Conservation (phyloP, 1,140 invertebrate genomes). For the Asbolus verrucosus region DNA sequence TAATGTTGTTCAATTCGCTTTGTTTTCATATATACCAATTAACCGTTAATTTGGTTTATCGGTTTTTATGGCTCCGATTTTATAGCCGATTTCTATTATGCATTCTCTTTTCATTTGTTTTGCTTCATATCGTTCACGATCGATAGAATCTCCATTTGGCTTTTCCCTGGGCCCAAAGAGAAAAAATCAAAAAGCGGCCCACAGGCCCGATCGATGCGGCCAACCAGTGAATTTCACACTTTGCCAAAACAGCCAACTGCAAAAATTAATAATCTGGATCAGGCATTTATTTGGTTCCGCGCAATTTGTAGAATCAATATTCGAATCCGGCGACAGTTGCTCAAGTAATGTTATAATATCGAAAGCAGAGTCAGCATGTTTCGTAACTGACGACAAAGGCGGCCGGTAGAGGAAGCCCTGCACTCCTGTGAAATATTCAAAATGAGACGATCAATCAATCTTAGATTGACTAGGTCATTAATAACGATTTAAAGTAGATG, state of each 20-base stretch:
- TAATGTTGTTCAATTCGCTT: too few relatives aligned
- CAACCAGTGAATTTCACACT: too few relatives aligned
- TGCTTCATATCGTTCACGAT: too few relatives aligned
- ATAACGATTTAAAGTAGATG: conserved; percentile 29
- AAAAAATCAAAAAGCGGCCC: too few relatives aligned
- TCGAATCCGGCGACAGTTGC: background rate
- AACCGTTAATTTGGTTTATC: too few relatives aligned
- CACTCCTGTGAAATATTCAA: conserved; percentile 20
- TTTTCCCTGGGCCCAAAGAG: too few relatives aligned
- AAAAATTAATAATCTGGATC: background rate
- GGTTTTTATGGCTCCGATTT: too few relatives aligned
- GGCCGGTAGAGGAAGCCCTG: background rate
- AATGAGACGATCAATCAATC: conserved; percentile 35
- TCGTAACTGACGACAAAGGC: background rate
- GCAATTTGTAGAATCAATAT: background rate
- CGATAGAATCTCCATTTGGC: too few relatives aligned
- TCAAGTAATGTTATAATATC: conserved; percentile 22
- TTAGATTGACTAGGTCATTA: conserved; percentile 28
- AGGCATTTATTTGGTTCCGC: background rate
- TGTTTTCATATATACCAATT: too few relatives aligned
- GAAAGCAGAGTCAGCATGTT: background rate
- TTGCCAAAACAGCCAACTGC: background rate
- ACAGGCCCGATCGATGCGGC: too few relatives aligned
- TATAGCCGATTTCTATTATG: too few relatives aligned
- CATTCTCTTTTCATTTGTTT: too few relatives aligned